Evolutionary conservation across 2,888 invertebrate genomes (phyloP), one percentile per base, ranked within the genome.

Genomic region (Drosophila mimetica): DNA sequence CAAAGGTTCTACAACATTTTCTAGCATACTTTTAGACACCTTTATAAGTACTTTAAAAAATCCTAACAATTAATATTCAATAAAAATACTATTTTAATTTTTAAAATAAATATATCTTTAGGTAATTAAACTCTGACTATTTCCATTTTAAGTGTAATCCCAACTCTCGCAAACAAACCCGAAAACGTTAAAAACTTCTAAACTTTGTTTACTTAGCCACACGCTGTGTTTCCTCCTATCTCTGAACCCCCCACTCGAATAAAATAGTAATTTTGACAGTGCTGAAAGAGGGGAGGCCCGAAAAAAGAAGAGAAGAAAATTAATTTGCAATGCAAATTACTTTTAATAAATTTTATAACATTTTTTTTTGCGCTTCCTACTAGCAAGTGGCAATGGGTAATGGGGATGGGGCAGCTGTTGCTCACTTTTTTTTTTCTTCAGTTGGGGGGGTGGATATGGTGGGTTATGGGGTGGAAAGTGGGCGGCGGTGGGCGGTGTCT

Each of bases 301-400:
- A 41, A 65, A 57, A 74, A 53, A 74, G 77, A 83, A 67, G 75
- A 63, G 67, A 78, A 69, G 74, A 80, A 84, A 79, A 81, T 76
- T 79, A 75, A 84, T 84, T 83, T 79, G 81, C 78, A 81, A 78
- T 79, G 84, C 81, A 79, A 79, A 79, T 79, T 79, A 81, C 74
- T 79, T 80, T 71, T 83, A 57, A 57, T 57, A 57, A 57, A 57
- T 57, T 57, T 57, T 57, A 57, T 57, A 57, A 57, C 55, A 61
- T 57, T 75, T 61, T 55, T 55, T 16, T 57, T 44, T 37, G 28
- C 30, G 46, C 46, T 59, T 41, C 41, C 46, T 34, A 52, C 13
- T 34, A 25, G 37, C 25, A 44, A 32, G 34, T 41, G 25, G 41
- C 46, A 20, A 48, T 25, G 36, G 50, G 37, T 22, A 36, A 25